Evolutionary conservation across 2,888 invertebrate genomes (phyloP).

Genomic region (Cryptus viduatorius): DNA sequence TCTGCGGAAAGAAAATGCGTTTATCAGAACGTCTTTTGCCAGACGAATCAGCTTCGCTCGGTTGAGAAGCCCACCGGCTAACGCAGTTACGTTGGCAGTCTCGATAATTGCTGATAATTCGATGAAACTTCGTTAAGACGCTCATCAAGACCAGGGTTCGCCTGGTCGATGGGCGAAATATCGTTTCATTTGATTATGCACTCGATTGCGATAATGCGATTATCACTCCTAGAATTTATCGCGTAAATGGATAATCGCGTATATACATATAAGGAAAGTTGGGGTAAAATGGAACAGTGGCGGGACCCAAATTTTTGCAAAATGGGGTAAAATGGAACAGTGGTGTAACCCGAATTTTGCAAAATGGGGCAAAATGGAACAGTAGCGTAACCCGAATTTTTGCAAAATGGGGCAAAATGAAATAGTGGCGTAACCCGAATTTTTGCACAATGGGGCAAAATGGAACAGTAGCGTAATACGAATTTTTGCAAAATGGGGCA

Average conservation of each 20-base stretch:
- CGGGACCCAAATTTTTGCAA: no score
- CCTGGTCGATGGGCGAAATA: conserved; percentile 77
- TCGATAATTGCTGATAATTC: conserved; percentile 85
- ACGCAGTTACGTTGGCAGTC: conserved; percentile 83
- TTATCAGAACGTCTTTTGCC: conserved; percentile 82
- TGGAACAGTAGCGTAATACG: no score
- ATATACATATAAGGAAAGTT: background rate
- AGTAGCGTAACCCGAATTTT: no score
- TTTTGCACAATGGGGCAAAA: no score
- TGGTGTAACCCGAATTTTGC: no score
- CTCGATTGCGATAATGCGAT: conserved; percentile 83
- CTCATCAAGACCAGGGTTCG: conserved; percentile 79
- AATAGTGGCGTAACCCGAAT: no score
- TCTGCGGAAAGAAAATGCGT: conserved; percentile 77
- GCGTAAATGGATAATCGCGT: conserved; percentile 22
- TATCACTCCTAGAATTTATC: conserved; percentile 70
- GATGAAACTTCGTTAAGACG: conserved; percentile 84
- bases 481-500: no score
- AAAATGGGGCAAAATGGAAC: no score
- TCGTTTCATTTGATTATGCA: conserved; percentile 84
- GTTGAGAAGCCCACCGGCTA: conserved; percentile 74
- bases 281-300: no score
- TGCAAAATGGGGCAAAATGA: no score
- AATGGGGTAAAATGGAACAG: no score
- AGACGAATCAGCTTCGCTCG: conserved; percentile 71